phyloP scores from a whole-genome alignment of 92 coral and sea anemone species.

The Zoanthus gigantus region DNA sequence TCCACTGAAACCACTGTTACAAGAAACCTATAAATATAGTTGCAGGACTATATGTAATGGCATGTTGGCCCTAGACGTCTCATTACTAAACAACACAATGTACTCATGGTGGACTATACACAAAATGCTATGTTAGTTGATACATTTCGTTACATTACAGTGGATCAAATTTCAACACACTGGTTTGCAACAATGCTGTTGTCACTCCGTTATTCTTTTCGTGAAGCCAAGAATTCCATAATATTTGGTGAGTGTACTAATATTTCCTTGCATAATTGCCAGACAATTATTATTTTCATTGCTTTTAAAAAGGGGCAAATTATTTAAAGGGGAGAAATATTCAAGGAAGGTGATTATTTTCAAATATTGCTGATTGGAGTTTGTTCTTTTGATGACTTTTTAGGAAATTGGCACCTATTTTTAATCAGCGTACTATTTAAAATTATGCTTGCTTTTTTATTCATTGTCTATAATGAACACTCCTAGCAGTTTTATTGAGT shows the following conservation, averaged over 20 bases:
- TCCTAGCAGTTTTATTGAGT: not conserved
- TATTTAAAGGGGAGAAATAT: not conserved
- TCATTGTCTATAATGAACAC: not conserved
- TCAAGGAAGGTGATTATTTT: not conserved
- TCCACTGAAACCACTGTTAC: no score
- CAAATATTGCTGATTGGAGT: not conserved
- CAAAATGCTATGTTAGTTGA: no score
- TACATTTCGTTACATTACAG: not conserved
- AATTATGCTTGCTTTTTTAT: not conserved
- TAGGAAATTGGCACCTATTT: not conserved
- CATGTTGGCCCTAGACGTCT: no score
- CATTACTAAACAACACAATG: no score
- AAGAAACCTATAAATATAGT: no score
- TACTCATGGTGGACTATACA: no score
- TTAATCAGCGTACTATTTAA: not conserved
- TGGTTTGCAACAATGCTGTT: conserved; percentile 63
- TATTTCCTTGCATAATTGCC: not conserved
- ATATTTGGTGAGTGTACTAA: conserved; percentile 33
- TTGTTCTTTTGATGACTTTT: not conserved
- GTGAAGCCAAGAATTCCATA: conserved; percentile 49
- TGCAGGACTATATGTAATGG: no score
- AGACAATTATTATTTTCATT: not conserved
- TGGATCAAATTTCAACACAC: conserved; percentile 50
- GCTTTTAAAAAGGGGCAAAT: no score
- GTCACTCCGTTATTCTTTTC: conserved; percentile 51